Evolutionary conservation across 2,113 vertebrate species (phyloP).

Genomic region (Copsychus sechellarum): DNA sequence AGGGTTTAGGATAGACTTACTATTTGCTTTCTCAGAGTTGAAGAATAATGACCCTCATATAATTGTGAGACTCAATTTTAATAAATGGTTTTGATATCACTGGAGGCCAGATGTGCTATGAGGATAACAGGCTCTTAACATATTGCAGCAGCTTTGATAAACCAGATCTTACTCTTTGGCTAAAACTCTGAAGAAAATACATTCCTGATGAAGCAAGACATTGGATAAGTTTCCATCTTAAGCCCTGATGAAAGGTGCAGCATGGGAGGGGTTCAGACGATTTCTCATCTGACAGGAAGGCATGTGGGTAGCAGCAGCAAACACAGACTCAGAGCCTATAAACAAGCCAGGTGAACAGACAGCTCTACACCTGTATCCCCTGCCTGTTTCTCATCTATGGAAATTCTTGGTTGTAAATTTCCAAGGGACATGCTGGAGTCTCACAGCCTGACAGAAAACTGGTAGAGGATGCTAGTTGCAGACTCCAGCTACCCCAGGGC

Average conservation of each 20-base stretch:
- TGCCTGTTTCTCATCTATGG: neutral
- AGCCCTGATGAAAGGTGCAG: neutral
- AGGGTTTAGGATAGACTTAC: neutral
- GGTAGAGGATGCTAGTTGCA: neutral
- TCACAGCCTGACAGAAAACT: neutral
- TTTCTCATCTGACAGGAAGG: neutral
- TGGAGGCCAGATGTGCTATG: neutral
- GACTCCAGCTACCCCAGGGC: neutral
- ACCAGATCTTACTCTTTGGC: neutral
- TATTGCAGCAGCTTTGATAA: neutral
- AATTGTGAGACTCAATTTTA: neutral
- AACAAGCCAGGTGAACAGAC: neutral
- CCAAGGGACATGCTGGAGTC: neutral
- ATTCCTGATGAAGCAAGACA: neutral
- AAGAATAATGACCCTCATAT: neutral
- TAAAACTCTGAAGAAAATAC: neutral
- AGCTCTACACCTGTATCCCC: neutral
- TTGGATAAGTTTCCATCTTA: neutral
- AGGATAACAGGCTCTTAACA: neutral
- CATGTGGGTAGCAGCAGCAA: neutral
- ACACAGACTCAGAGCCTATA: neutral
- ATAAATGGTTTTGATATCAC: neutral
- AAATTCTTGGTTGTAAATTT: neutral
- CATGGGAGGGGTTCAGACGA: neutral
- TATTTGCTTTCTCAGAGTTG: neutral